Conservation (phyloP, 1,140 invertebrate genomes). For the Penaeus chinensis region DNA sequence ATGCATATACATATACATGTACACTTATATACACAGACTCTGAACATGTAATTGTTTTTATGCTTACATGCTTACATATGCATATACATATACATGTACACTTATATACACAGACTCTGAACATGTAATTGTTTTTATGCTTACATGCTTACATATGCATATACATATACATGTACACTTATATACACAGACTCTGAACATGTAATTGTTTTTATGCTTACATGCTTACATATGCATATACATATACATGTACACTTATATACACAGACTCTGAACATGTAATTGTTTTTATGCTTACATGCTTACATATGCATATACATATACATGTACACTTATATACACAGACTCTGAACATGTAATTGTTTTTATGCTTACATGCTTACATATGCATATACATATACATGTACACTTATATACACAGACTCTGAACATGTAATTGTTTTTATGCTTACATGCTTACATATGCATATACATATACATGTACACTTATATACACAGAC, state of each 20-base stretch:
- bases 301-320: background rate
- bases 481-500: background rate
- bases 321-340: slow-evolving; percentile 5
- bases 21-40: background rate
- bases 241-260: slow-evolving; percentile 9
- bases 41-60: no score
- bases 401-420: background rate
- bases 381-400: background rate
- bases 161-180: slow-evolving; percentile 6
- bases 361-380: no score
- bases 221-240: no score
- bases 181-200: background rate
- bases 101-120: background rate
- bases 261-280: background rate
- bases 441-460: no score
- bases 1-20: background rate
- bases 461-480: background rate
- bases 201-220: no score
- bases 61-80: no score
- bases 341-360: background rate
- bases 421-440: background rate
- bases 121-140: no score
- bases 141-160: no score
- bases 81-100: slow-evolving; percentile 2
- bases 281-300: no score